Percentiles rank a stretch among this genome's conserved stretches.
Evolutionary conservation across 2,113 vertebrate genomes (phyloP).

Genomic region (cattle (Bos taurus)): ARS-UCD2.0 NC_037329.1:12756501-12757000

Average conservation of each 20-base stretch:
- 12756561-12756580: background rate
- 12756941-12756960: background rate
- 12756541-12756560: background rate
- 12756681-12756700: background rate
- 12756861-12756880: background rate
- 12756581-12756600: background rate
- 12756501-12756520: accelerated
- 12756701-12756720: background rate
- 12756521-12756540: background rate
- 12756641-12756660: background rate
- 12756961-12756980: background rate
- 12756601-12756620: background rate
- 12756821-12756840: background rate
- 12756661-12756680: background rate
- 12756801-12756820: background rate
- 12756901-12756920: background rate
- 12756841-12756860: background rate
- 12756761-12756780: background rate
- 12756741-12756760: background rate
- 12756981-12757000: background rate
- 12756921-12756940: background rate
- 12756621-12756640: background rate
- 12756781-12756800: background rate
- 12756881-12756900: background rate
- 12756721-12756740: background rate